Evolutionary conservation across 2,888 invertebrate genomes (phyloP).

Genomic region (Andricus curvator): DNA sequence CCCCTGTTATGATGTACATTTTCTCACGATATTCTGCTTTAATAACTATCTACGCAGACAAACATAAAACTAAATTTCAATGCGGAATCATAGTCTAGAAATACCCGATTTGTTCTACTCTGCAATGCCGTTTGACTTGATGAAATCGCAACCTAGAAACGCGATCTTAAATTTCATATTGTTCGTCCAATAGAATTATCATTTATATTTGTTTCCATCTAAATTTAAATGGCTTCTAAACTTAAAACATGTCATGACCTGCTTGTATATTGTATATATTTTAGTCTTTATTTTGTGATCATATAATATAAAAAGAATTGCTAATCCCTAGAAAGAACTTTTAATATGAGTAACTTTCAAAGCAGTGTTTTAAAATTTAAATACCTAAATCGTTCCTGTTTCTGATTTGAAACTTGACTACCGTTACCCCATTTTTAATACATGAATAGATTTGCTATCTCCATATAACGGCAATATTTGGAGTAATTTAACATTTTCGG

Average conservation of each 20-base stretch:
- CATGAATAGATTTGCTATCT: conserved; percentile 1
- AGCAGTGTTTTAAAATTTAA: too few species aligned
- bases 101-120: conserved; percentile 14
- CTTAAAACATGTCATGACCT: too few species aligned
- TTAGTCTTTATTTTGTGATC: too few species aligned
- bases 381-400: background rate
- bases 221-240: too few species aligned
- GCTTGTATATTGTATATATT: too few species aligned
- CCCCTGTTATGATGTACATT: conserved; percentile 32
- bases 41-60: conserved; percentile 10
- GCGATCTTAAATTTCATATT: background rate
- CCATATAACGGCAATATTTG: conserved; percentile 31
- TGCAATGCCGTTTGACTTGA: conserved; percentile 26
- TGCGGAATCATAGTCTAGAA: conserved; percentile 16
- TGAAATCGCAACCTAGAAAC: conserved; percentile 5
- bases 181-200: conserved; percentile 9
- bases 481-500: conserved; percentile 15
- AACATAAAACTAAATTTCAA: conserved; percentile 27
- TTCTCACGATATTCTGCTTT: conserved; percentile 23
- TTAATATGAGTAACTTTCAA: background rate
- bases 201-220: background rate
- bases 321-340: background rate
- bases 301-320: background rate
- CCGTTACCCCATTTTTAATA: conserved; percentile 24
- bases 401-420: background rate